Base-by-base conservation (phyloP, 2,113 vertebrate genomes). In the Colaptes auratus region DNA sequence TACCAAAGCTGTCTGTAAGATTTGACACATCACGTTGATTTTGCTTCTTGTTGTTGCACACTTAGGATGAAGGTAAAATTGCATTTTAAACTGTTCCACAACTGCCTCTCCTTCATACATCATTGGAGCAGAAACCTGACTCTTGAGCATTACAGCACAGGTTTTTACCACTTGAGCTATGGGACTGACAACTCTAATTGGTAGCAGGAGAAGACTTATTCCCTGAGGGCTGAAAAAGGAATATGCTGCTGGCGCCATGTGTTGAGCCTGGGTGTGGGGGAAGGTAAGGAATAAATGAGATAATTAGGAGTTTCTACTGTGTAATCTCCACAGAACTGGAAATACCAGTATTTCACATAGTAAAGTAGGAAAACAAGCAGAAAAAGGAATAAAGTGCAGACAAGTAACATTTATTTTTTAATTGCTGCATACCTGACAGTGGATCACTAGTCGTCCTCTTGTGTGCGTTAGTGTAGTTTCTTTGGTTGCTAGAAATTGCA, bases 131-230 rank as follows among this genome's bases (percentile, higher is more conserved):
- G 91, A 95, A 96, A 96, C 91, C 86, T 93, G 92, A 96, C 83
- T 94, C 96, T 84, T 60, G 66, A 93, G 92, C 92, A 83, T 92
- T 90, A 94, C 92, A 94, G 95, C 92, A 84, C 86, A 92, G 89
- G 84, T 87, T 95, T 94, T 93, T 96, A 94, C 92, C 91, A 80
- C 92, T 95, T 95, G 92, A 95, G 75, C 94, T 95, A 92, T 93
- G 87, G 96, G 92, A 87, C 91, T 96, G 94, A 95, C 94, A 95
- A 63, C 86, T 60, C 78, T 96, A 95, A 96, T 96, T 96, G 94
- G 93, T 94, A 95, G 94, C 96, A 96, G 95, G 83, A 96, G 95
- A 95, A 95, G 95, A 93, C 95, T 92, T 93, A 89, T 42, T 89
- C 95, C 96, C 94, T 0, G 12, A 79, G 95, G 95, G 86, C 81